Base-by-base conservation (phyloP, 2,113 vertebrate genomes). In the Aythya baeri region DNA sequence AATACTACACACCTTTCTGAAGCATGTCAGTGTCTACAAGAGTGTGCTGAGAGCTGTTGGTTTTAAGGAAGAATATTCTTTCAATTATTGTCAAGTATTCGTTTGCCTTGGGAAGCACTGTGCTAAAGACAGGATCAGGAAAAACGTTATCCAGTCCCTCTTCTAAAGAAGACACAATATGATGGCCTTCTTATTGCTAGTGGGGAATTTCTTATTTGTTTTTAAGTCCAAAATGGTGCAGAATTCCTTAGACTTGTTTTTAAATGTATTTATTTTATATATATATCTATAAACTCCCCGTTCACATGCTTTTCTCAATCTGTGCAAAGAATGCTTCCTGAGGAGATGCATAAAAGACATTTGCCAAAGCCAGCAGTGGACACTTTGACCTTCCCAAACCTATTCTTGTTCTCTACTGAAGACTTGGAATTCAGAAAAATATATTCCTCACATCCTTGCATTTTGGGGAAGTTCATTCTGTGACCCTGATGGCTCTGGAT, bases 371-470 rank as follows among this genome's bases (percentile, higher is more conserved):
- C 87, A 63, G 12, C 2, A 1, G 6, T 85, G 13, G 78, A 38
- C 10, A 22, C 13, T 65, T 34, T 78, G n/a, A 77, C 36, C 16
- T 92, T 83, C 57, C 50, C n/a, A 26, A 26, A 14, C 29, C 13
- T 54, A 17, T 73, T 76, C 23, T 68, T 89, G 7, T 36, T 15
- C 61, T 61, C 76, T 71, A 7, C 17, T 82, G 38, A 88, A 82
- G 34, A 81, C 34, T 63, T 11, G 29, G 7, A 17, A 52, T 80
- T 46, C 83, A 66, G 36, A 70, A 75, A 86, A 82, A 66, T 36
- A 17, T 3, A 2, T 2, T 7, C 4, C 2, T 11, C 5, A 0
- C 23, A 41, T 70, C 62, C 67, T 62, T 93, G 44, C 4, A 0
- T 77, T 80, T 87, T 61, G 46, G 32, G 38, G 4, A 23, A 67